phyloP scores from a whole-genome alignment of 35 echinoderm and acorn worm genomes.

The Lytechinus variegatus region DNA sequence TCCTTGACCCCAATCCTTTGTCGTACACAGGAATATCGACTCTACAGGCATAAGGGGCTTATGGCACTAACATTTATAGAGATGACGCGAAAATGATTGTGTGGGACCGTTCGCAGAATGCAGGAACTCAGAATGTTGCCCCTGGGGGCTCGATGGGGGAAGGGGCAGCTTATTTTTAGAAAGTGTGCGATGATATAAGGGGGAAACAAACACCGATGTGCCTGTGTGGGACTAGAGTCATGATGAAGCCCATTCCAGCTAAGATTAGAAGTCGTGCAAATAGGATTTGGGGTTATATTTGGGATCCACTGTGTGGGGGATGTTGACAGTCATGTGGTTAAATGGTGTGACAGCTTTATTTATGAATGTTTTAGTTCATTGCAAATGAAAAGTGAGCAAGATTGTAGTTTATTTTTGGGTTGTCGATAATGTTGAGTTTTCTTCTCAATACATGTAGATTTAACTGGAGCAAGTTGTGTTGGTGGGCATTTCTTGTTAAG shows the following conservation, averaged over 20 bases:
- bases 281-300: not conserved
- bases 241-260: not conserved
- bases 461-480: not conserved
- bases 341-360: not conserved
- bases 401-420: not conserved
- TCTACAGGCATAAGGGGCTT: not conserved
- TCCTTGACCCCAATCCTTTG: not conserved
- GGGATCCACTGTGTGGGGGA: not conserved
- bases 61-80: not conserved
- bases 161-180: not conserved
- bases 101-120: not conserved
- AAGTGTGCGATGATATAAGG: not conserved
- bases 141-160: not conserved
- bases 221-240: not conserved
- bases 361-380: not conserved
- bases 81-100: not conserved
- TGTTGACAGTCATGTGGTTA: not conserved
- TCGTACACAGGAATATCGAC: not conserved
- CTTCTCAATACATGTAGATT: not conserved
- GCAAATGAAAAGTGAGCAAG: not conserved
- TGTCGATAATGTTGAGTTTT: not conserved
- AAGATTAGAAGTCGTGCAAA: not conserved
- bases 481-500: not conserved
- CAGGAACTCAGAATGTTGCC: not conserved
- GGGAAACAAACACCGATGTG: not conserved